Base-by-base conservation (phyloP, 1,140 invertebrate species). In the Tetraneura akinire region DNA sequence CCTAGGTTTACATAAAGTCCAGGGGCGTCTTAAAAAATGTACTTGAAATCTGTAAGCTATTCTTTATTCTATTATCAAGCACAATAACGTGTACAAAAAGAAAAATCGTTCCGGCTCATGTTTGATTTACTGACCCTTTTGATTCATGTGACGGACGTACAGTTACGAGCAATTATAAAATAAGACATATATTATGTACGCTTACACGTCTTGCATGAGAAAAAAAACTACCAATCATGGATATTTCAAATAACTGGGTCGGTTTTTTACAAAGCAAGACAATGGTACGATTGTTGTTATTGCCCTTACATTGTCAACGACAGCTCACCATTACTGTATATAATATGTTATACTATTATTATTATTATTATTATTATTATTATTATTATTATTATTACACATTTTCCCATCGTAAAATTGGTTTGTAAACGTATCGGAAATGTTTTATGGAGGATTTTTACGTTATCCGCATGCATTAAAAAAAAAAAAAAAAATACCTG, bases 151-250 rank as follows among this genome's bases (percentile, higher is more conserved):
- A 62, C 74, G 55, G 53, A 45, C 55, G 37, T 29, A 47, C 37
- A 57, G 55, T 42, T 62, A 78, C 18, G 37, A 47, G 71, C 47
- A 51, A 32, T 73, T 73, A 53, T 49, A 53, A 73, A 51, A 73
- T 74, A 57, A 57, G 71, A 74, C 71, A 57, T 74, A 32, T 76
- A 60, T 76, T 76, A 42, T 76, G 73, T 76, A 62, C 74, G 55
- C 51, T 62, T 60, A 60, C 55, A 60, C 74, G 74, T 23, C 47
- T 76, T 26, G 37, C 16, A 14, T 0, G 29, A 26, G 51, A 8
- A 55, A 45, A 49, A 55, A 76, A 76, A 70, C 21, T 62, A 60
- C 49, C 73, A 23, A 76, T 78, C 29, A 62, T 26, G 42, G 53
- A 78, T 78, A 78, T 16, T 57, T 57, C 55, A 32, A 57, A 78